Evolutionary conservation across 2,113 vertebrate genomes (phyloP), one percentile per base, ranked within the genome.

Genomic region (Lophius piscatorius): DNA sequence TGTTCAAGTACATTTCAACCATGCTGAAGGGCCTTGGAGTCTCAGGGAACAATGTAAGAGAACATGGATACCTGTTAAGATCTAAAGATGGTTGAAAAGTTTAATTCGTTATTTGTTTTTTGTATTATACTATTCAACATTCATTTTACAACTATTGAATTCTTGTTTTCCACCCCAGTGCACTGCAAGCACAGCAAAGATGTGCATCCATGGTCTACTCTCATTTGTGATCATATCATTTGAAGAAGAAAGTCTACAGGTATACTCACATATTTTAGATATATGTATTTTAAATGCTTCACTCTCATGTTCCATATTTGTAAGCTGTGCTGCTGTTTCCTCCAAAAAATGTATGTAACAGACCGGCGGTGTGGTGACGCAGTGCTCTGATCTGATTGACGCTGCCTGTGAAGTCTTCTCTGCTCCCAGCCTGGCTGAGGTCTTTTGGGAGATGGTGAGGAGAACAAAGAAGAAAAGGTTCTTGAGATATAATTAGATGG

Each of bases 371-470:
- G 63, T 71, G 23, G 63, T 38, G 3, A 70, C 78, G 0, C 74
- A 80, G 54, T 54, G 68, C 60, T 81, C 97, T 92, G 92, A 98
- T 74, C 85, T 99, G 61, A 95, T 98, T 9, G 94, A 96, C 54
- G 93, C 93, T 16, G 95, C 95, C 0, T 98, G 96, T 80, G 96
- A 98, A 78, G 97, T 98, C 31, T 89, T 99, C 26, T 90, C 94
- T 56, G 92, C 94, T 54, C 93, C 95, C 48, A 96, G 91, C 83
- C 91, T 99, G 80, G 94, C 96, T 9, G 95, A 98, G 76, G 89
- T 98, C 22, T 98, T 99, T 77, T 99, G 97, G 97, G 96, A 96
- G 86, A 94, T 95, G 7, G 97, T 99, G 78, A 93, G 95, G 9
- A 9, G 18, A 3, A 3, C 7, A 23, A 14, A 7, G 13, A 12